A percentile compares a stretch with the other conserved stretches of the same genome.
Evolutionary conservation across 1,140 invertebrate genomes (phyloP).

Genomic region (Gonioctena quinquepunctata): DNA sequence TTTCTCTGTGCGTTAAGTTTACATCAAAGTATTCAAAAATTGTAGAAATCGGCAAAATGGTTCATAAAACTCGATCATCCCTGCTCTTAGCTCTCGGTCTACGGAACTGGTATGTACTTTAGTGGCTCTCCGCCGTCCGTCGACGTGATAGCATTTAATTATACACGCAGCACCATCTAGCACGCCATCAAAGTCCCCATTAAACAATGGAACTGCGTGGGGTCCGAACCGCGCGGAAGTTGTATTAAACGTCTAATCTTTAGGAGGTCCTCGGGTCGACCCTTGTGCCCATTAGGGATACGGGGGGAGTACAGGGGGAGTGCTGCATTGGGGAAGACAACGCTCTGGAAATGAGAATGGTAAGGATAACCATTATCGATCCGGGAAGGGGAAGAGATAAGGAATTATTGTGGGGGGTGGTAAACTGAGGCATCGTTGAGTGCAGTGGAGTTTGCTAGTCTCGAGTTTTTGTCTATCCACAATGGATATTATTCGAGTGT

Average conservation of each 20-base stretch:
- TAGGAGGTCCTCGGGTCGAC: neutral
- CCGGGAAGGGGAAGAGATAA: too few relatives aligned
- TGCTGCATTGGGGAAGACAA: neutral
- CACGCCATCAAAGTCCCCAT: constrained; percentile 5
- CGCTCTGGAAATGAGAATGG: neutral
- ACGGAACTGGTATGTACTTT: neutral
- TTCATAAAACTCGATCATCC: too few relatives aligned
- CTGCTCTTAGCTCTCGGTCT: too few relatives aligned
- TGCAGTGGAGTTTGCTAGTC: too few relatives aligned
- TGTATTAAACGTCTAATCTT: constrained; percentile 15
- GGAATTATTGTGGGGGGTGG: too few relatives aligned
- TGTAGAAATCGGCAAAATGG: too few relatives aligned
- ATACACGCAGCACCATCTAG: constrained; percentile 2
- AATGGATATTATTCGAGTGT: too few relatives aligned
- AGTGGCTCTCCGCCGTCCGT: neutral
- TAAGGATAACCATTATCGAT: constrained; percentile 1
- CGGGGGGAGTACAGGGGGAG: neutral
- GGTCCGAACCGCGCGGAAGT: constrained; percentile 13
- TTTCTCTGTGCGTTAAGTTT: too few relatives aligned
- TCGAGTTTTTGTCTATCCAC: too few relatives aligned
- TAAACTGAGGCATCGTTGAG: too few relatives aligned
- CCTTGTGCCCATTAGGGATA: neutral
- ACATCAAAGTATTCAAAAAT: too few relatives aligned
- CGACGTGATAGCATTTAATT: constrained; percentile 9
- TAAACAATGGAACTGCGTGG: constrained; percentile 18